These are phyloP conservation scores for Garra rufa DNA, from an alignment of 2,113 vertebrate species.

Conservation along the genomic window DNA sequence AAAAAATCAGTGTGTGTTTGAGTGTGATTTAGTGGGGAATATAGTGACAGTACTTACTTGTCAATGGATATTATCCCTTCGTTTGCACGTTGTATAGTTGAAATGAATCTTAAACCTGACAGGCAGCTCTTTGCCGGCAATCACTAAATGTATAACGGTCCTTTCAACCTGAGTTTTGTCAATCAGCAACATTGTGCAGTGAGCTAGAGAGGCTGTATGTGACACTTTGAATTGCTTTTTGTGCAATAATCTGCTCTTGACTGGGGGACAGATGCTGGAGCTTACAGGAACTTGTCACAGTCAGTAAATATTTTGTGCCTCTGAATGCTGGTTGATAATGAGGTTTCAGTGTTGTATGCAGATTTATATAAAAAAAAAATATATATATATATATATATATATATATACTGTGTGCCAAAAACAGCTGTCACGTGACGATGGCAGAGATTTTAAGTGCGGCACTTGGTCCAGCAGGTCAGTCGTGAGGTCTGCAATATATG, in stretches of 20 bases:
- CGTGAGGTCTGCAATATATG: not conserved
- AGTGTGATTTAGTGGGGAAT: slow-evolving; percentile 28
- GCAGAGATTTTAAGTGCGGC: not conserved
- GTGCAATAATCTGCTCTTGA: slow-evolving; percentile 37
- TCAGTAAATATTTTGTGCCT: slow-evolving; percentile 34
- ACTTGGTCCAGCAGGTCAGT: not conserved
- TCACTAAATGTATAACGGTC: slow-evolving; percentile 5
- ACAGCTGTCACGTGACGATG: not conserved
- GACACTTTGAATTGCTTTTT: slow-evolving; percentile 19
- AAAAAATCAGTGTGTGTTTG: slow-evolving; percentile 23
- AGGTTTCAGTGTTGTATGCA: slow-evolving; percentile 1
- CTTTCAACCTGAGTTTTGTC: not conserved
- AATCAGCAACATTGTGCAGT: not conserved
- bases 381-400: too few relatives aligned
- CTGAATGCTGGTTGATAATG: slow-evolving; percentile 37
- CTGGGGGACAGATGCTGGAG: slow-evolving; percentile 7
- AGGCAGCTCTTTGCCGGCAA: slow-evolving; percentile 7
- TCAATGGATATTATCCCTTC: not conserved
- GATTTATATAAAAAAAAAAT: not conserved
- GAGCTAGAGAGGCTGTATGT: not conserved
- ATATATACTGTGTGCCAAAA: slow-evolving; percentile 21
- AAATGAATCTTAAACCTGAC: slow-evolving; percentile 17
- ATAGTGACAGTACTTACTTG: slow-evolving; percentile 8
- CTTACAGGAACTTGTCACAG: slow-evolving; percentile 2
- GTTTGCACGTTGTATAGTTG: slow-evolving; percentile 36